phyloP scores from a whole-genome alignment of 1,140 invertebrate genomes.

The Hesperophylax magnus region DNA sequence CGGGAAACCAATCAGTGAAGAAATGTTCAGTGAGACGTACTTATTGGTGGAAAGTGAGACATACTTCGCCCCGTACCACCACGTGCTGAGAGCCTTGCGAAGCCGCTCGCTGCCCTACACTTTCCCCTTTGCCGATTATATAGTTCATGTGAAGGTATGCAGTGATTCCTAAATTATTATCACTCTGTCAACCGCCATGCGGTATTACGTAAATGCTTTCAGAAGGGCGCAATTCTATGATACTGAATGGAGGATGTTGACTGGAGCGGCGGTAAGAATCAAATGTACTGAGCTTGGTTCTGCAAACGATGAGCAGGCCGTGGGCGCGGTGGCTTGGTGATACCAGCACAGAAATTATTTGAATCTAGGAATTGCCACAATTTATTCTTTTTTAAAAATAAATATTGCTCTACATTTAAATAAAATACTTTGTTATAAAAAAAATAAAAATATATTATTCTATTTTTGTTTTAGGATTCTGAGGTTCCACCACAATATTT shows the following conservation, averaged over 20 bases:
- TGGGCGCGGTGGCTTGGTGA: not conserved
- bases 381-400: too few relatives aligned
- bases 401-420: too few relatives aligned
- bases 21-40: constrained; percentile 59
- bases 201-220: too few relatives aligned
- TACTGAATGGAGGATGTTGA: not conserved
- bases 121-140: constrained; percentile 78
- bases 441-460: too few relatives aligned
- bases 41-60: constrained; percentile 78
- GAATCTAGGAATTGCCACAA: too few relatives aligned
- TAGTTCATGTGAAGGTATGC: constrained; percentile 70
- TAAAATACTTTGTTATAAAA: too few relatives aligned
- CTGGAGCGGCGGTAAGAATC: not conserved
- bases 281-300: not conserved
- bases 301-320: not conserved
- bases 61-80: constrained; percentile 80
- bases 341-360: too few relatives aligned
- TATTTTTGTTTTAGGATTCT: not conserved
- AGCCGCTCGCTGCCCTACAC: constrained; percentile 67
- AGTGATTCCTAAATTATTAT: not conserved
- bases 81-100: constrained; percentile 75
- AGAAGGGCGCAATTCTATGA: not conserved
- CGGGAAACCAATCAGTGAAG: not conserved
- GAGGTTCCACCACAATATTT: constrained; percentile 44
- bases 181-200: not conserved